Evolutionary conservation across 2,113 vertebrate genomes (phyloP).

Genomic region (Conger conger): DNA sequence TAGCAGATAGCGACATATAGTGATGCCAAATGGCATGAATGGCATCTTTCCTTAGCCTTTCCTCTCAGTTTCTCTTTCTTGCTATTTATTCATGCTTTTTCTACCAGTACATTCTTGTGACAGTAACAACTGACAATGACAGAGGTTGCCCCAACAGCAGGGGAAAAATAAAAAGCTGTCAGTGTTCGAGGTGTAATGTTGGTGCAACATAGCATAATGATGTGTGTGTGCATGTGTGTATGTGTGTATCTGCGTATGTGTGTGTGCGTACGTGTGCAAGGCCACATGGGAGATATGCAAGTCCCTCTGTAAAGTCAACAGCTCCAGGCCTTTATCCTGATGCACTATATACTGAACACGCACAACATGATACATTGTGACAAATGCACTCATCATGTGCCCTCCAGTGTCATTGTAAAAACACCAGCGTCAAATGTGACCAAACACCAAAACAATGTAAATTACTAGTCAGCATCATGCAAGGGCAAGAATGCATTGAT

Average conservation of each 20-base stretch:
- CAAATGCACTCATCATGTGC: no score
- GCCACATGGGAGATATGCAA: not conserved
- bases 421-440: no score
- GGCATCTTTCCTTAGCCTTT: not conserved
- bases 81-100: not conserved
- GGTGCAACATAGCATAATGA: not conserved
- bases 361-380: no score
- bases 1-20: not conserved
- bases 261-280: not conserved
- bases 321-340: no score
- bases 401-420: no score
- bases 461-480: no score
- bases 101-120: not conserved
- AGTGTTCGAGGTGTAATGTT: not conserved
- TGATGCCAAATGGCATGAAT: not conserved
- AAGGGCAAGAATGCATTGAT: no score
- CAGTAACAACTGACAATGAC: not conserved
- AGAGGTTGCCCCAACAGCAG: not conserved
- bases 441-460: no score
- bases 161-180: not conserved
- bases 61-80: not conserved
- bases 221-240: no score
- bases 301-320: no score
- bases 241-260: no score
- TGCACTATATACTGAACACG: no score